Conservation (phyloP, 2,113 vertebrate species). For the Dipodomys spectabilis region DNA sequence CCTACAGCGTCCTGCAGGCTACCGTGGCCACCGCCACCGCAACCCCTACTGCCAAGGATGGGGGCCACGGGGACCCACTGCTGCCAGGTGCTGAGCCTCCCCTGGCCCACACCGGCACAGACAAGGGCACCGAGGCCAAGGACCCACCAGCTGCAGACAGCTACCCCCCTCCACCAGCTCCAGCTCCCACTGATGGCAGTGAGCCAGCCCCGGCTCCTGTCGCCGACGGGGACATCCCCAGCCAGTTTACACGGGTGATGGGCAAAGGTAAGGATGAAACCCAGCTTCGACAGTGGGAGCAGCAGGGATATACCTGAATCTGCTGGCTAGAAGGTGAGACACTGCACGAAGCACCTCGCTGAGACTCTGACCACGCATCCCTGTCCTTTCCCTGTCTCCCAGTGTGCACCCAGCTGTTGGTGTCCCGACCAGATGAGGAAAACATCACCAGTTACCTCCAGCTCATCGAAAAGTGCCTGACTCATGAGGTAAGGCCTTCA, state of each 20-base stretch:
- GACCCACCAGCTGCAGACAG: slow-evolving; percentile 86
- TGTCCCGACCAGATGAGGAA: slow-evolving; percentile 96
- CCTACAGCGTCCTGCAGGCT: slow-evolving; percentile 87
- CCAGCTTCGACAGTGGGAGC: not conserved
- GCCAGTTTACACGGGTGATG: slow-evolving; percentile 97
- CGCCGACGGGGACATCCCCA: slow-evolving; percentile 94
- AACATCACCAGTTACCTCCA: slow-evolving; percentile 97
- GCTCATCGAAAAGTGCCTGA: slow-evolving; percentile 96
- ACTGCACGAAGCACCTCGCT: not conserved
- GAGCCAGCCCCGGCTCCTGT: slow-evolving; percentile 92
- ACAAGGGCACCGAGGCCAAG: slow-evolving; percentile 88
- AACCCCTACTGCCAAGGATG: slow-evolving; percentile 74
- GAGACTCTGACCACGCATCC: not conserved
- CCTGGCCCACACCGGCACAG: slow-evolving; percentile 76
- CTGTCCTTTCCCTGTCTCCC: slow-evolving; percentile 20
- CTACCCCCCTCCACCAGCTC: slow-evolving; percentile 90
- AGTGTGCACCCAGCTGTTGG: slow-evolving; percentile 96
- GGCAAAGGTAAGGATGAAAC: slow-evolving; percentile 91
- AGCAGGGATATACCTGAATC: not conserved
- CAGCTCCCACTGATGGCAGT: slow-evolving; percentile 89
- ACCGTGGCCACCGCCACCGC: slow-evolving; percentile 46
- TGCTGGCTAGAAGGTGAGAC: too few relatives aligned
- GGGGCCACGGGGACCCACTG: slow-evolving; percentile 63
- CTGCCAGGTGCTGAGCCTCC: slow-evolving; percentile 68
- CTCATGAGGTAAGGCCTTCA: slow-evolving; percentile 90